phyloP scores from a whole-genome alignment of 2,888 invertebrate species.

The Caenorhabditis imperialis region DNA sequence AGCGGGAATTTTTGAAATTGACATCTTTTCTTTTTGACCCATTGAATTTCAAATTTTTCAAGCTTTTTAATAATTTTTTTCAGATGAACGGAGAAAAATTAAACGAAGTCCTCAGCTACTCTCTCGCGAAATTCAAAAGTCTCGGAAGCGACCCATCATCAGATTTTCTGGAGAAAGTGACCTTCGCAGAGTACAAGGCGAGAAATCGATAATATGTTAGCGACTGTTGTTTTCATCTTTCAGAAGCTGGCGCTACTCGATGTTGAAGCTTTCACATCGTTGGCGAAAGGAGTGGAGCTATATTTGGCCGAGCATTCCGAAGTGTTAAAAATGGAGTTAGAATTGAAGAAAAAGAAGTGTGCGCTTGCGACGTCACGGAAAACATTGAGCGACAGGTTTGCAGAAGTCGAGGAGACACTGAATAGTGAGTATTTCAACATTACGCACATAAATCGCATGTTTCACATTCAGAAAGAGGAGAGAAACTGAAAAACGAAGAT shows the following conservation, averaged over 20 bases:
- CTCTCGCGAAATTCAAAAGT: constrained; percentile 12
- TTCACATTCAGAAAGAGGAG: constrained; percentile 8
- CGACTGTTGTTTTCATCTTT: constrained; percentile 3
- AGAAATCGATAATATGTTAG: not conserved
- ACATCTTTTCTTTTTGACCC: too few relatives aligned
- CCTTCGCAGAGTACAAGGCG: constrained; percentile 37
- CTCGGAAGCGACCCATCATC: constrained; percentile 24
- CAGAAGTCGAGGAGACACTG: constrained; percentile 11
- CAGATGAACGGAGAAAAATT: constrained; percentile 21
- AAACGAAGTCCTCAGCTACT: constrained; percentile 10
- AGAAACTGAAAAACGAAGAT: constrained; percentile 9
- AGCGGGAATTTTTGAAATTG: constrained; percentile 30
- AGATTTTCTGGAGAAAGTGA: constrained; percentile 29
- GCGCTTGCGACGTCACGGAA: constrained; percentile 11
- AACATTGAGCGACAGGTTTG: constrained; percentile 3
- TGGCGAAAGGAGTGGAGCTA: constrained; percentile 6
- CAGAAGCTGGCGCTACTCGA: constrained; percentile 36
- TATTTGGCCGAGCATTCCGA: constrained; percentile 25
- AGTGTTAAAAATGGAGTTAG: constrained; percentile 15
- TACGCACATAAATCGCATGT: too few relatives aligned
- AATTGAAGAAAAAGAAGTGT: constrained; percentile 32
- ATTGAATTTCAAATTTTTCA: not conserved
- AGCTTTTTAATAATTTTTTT: not conserved
- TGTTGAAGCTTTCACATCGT: not conserved
- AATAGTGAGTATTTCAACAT: constrained; percentile 8